phyloP scores from a whole-genome alignment of 2,797 vertebrate species.

The Sebastes hopkinsi region DNA sequence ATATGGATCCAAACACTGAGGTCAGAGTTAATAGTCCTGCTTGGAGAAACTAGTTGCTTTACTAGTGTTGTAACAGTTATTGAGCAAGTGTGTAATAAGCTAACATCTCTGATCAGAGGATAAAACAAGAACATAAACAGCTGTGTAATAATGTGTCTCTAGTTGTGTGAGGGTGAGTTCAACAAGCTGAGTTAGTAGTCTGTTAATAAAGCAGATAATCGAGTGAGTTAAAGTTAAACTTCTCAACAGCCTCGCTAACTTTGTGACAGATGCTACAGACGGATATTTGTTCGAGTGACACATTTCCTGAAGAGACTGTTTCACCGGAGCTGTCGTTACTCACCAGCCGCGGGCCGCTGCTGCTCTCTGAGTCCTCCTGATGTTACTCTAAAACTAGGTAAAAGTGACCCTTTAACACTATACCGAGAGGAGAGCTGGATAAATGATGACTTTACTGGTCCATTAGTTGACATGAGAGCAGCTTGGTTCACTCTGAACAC shows the following conservation, averaged over 20 bases:
- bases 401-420: background rate
- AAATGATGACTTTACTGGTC: constrained; percentile 7
- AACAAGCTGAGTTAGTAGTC: background rate
- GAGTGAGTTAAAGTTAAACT: background rate
- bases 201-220: background rate
- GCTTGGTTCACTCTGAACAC: constrained; percentile 11
- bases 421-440: background rate
- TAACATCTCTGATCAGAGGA: background rate
- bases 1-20: background rate
- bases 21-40: background rate
- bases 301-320: constrained; percentile 73
- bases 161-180: background rate
- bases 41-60: background rate
- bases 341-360: constrained; percentile 65
- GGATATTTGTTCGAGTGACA: constrained; percentile 11
- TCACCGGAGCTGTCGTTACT: constrained; percentile 34
- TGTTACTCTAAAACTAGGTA: background rate
- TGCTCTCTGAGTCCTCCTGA: background rate
- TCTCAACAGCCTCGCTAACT: constrained; percentile 10
- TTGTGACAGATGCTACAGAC: constrained; percentile 49
- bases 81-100: constrained; percentile 4
- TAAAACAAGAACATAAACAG: background rate
- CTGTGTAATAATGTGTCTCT: background rate
- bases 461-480: constrained; percentile 47
- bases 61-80: background rate